These are phyloP conservation scores for Rhinophrynus dorsalis DNA, from an alignment of 2,797 vertebrate genomes.

Conservation along the genomic window DNA sequence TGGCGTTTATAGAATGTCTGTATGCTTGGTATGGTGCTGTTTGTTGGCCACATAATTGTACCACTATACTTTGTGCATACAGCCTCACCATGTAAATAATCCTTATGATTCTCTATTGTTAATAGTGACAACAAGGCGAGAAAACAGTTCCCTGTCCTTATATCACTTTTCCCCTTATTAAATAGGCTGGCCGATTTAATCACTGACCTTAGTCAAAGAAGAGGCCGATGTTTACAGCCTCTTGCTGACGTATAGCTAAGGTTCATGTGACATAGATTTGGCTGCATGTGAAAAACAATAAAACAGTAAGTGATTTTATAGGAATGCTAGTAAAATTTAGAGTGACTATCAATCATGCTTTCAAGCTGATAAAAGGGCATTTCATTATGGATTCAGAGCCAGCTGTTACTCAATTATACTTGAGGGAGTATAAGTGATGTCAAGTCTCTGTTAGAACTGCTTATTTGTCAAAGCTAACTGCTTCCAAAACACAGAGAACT, in stretches of 20 bases:
- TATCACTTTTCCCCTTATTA: background rate
- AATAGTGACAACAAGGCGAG: too few species aligned
- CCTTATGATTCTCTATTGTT: too few species aligned
- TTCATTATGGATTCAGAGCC: conserved; percentile 48
- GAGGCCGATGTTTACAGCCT: background rate
- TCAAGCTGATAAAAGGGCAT: conserved; percentile 44
- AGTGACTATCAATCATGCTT: conserved; percentile 38
- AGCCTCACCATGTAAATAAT: too few species aligned
- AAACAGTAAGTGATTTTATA: conserved; percentile 37
- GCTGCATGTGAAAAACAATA: conserved; percentile 13
- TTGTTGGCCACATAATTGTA: too few species aligned
- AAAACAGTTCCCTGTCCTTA: background rate
- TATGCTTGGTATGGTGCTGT: too few species aligned
- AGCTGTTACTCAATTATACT: conserved; percentile 48
- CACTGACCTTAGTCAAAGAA: background rate
- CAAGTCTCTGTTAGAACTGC: conserved; percentile 21
- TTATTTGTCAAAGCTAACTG: conserved; percentile 44
- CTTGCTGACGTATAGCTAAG: background rate
- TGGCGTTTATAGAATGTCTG: too few species aligned
- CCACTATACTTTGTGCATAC: too few species aligned
- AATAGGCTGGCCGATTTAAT: background rate
- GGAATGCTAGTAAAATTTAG: conserved; percentile 31
- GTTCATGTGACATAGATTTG: background rate
- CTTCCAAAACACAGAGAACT: conserved; percentile 19
- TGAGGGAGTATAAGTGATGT: conserved; percentile 43